Base-by-base conservation (phyloP, 2,888 invertebrate genomes). In the Sphinx pinastri region DNA sequence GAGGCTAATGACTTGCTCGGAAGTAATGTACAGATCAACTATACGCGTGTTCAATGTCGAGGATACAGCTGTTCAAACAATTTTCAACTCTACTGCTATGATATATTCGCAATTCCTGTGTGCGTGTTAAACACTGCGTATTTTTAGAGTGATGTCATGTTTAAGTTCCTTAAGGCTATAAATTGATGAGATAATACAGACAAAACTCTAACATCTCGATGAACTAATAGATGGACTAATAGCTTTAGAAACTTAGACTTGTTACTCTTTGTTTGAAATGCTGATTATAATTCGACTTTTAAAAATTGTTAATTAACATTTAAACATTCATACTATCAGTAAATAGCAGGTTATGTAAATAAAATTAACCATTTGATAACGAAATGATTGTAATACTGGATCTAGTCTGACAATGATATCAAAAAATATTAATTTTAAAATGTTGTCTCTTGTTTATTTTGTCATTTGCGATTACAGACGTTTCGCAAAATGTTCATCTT, bases 1-100 rank as follows among this genome's bases (percentile, higher is more conserved):
- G 88, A 86, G 80, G 72, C 85, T 90, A 91, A 90, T 90, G 88
- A 86, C 82, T 80, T 71, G 71, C 76, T 67, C 58, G 13, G 63
- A 49, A 68, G 72, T 74, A 68, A 79, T 79, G 77, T 78, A 76
- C 74, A 72, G 76, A 76, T 76, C 71, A 73, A 79, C 79, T 78
- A 76, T 68, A 75, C 59, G 55, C 19, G 49, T 68, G 54, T 68
- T 19, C 57, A 47, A 52, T 72, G 67, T 69, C 72, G 71, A 67
- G 69, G n/a, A 71, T 66, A 70, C 68, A 58, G 69, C 59, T 68
- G 66, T 68, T 38, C 70, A 79, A 31, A 71, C 71, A 70, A 85
- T 74, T 83, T 79, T 81, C 71, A 79, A 83, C 85, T 77, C 82
- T 87, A 84, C 71, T 54, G n/a, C 16, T 59, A 59, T 16, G 59